Evolutionary conservation across 2,888 invertebrate species (phyloP), one percentile per base, ranked within the genome.

Genomic region (Lepidocyrtoides sp.): DNA sequence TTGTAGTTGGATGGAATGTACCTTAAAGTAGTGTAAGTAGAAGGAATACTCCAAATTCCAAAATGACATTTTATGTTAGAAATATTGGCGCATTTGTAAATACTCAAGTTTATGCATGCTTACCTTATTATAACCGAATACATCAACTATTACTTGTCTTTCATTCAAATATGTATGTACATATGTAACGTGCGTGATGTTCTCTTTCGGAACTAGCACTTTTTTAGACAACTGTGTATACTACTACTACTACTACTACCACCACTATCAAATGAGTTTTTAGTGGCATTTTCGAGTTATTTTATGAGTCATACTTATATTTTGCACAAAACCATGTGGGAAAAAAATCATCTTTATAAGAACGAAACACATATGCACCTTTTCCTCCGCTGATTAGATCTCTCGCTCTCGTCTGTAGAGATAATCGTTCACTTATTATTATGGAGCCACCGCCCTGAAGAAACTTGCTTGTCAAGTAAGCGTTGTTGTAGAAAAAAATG

Each of bases 371-470:
- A n/a, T n/a, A 83, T 84, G 84, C 32, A 63, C 20, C 54, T 32
- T 84, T 84, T 84, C 72, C 14, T n/a, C n/a, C 60, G 8, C 41
- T 84, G 85, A 86, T 86, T 86, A 75, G 75, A 75, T 86, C 75
- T 75, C 26, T 75, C 29, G n/a, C 36, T 86, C 69, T 69, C 4
- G 29, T 48, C 20, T 86, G 75, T 60, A 54, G 8, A 51, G 75
- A 77, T 86, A 63, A 87, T 79, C 63, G 79, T 87, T 72, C 72
- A 72, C 75, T 72, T 81, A 83, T 48, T 60, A 83, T 79, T 63
- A 87, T 79, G 66, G 41, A 87, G 87, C 87, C 87, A 87, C 87
- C 87, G 87, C 87, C 87, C 87, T 77, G 63, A 87, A 87, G n/a
- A n/a, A n/a, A 79, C 87, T 87, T 51, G 77, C 87, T 63, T 77